These are phyloP conservation scores for Rhinogobius similis DNA, from an alignment of 2,113 vertebrate genomes.

Conservation along the genomic window DNA sequence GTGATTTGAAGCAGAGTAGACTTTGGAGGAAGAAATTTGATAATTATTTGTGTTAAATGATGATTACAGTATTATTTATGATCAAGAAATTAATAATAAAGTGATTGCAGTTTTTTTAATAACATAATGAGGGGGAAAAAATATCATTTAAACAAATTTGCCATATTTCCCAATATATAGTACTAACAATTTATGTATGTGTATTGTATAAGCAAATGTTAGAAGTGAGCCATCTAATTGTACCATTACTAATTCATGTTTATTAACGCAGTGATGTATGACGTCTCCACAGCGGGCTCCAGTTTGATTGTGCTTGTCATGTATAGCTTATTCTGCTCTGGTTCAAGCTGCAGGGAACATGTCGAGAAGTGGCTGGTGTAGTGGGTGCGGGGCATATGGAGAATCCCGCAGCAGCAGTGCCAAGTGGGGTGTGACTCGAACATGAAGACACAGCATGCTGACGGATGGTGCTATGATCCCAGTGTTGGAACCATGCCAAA, in stretches of 20 bases:
- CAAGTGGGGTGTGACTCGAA: slow-evolving; percentile 67
- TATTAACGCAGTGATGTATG: slow-evolving; percentile 74
- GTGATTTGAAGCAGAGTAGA: no score
- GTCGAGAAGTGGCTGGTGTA: slow-evolving; percentile 35
- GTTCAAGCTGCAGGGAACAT: slow-evolving; percentile 45
- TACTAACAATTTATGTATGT: not conserved
- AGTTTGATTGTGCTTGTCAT: slow-evolving; percentile 58
- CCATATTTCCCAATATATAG: not conserved
- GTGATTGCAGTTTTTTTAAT: no score
- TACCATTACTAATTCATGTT: slow-evolving; percentile 79
- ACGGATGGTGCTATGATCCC: slow-evolving; percentile 68
- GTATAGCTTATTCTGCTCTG: slow-evolving; percentile 56
- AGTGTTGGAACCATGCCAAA: slow-evolving; percentile 75
- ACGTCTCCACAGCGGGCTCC: slow-evolving; percentile 61
- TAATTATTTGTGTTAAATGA: no score
- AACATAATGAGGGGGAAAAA: no score
- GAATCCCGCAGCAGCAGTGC: slow-evolving; percentile 56
- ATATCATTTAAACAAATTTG: no score
- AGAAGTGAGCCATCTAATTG: slow-evolving; percentile 71
- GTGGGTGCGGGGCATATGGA: slow-evolving; percentile 59
- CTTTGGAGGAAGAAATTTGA: no score
- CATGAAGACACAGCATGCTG: slow-evolving; percentile 51
- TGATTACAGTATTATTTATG: no score
- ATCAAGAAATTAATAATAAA: no score
- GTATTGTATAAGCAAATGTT: slow-evolving; percentile 69